Evolutionary conservation across 2,113 vertebrate genomes (phyloP).

Genomic region (Muntiacus muntjak): DNA sequence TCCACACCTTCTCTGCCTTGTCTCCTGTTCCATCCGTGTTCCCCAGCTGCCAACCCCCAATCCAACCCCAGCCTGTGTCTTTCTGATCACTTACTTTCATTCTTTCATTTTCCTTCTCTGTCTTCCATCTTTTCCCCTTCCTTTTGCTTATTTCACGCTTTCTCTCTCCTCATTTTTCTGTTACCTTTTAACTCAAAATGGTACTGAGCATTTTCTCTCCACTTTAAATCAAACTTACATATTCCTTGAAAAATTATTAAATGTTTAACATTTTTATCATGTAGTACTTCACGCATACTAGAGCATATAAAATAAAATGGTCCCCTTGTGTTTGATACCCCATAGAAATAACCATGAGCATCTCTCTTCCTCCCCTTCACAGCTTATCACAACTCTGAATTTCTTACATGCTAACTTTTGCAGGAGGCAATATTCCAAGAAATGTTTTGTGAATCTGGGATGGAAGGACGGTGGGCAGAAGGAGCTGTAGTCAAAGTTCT

Average conservation of each 20-base stretch:
- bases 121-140: background rate
- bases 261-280: background rate
- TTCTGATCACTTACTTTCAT: background rate
- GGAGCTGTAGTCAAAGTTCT: background rate
- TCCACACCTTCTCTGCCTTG: accelerated
- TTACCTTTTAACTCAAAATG: background rate
- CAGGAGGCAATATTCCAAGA: background rate
- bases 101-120: background rate
- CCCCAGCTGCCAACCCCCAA: background rate
- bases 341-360: background rate
- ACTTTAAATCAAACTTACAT: background rate
- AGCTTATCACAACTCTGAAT: background rate
- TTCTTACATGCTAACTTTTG: background rate
- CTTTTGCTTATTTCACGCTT: background rate
- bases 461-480: background rate
- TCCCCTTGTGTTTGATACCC: background rate
- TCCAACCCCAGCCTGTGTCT: background rate
- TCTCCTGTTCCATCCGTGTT: accelerated
- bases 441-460: background rate
- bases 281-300: background rate
- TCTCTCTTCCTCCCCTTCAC: background rate
- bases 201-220: background rate
- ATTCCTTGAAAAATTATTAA: background rate
- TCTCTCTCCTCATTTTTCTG: background rate
- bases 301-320: background rate